Base-by-base conservation (phyloP, 2,888 invertebrate genomes). In the Dolichopus griseipennis region DNA sequence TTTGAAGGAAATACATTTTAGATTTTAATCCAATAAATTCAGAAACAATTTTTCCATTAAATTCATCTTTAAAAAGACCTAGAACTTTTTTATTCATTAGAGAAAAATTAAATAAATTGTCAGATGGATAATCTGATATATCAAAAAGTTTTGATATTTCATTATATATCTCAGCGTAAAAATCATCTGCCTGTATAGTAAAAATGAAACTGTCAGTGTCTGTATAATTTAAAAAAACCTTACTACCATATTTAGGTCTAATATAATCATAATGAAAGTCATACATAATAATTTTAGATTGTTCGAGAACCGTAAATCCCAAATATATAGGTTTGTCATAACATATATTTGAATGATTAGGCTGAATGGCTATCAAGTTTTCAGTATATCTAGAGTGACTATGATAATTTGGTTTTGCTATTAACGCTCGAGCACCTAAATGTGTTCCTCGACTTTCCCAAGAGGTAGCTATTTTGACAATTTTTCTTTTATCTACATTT, bases 81-180 rank as follows among this genome's bases (percentile, higher is more conserved):
- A 65, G 18, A 12, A 72, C 68, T 67, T 73, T 73, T 65, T 52
- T 52, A 33, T 65, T 65, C n/a, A 64, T 33, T 65, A 20, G 66
- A 0, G 73, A 72, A n/a, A 75, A 74, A 9, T 67, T 65, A 68
- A 73, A 74, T 9, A 66, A n/a, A 71, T 77, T 78, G 67, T 71
- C 66, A 12, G 52, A 8, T 12, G 67, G 27, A 68, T 74, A 75
- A 69, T 75, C 73, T 6, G 75, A 76, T 27, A 76, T 77, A 72
- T 78, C 77, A 71, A 77, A 78, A 66, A 66, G 20, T 18, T 67
- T 43, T 15, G 34, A 5, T 27, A 27, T 27, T 27, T 27, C 27
- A 27, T 27, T 27, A 34, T 18, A 66, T 63, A 33, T 66, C 62
- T 70, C 70, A 61, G 21, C 52, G 9, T 64, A 20, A 66, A 27